These are phyloP conservation scores for Dreissena rostriformis DNA, from an alignment of 1,140 invertebrate genomes.

Conservation along the genomic window DNA sequence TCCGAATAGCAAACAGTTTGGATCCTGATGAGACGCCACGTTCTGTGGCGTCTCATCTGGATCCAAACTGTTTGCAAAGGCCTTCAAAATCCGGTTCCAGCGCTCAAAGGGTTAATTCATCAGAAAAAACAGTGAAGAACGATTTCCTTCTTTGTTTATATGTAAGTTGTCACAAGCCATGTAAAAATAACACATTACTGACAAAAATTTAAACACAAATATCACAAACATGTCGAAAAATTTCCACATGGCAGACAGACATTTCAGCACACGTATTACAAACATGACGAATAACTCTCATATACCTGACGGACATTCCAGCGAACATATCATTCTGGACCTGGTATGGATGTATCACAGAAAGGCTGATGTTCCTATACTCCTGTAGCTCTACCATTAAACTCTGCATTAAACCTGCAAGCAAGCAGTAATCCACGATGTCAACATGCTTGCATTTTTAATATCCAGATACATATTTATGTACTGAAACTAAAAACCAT, in stretches of 20 bases:
- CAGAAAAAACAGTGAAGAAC: not conserved
- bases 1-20: too few relatives aligned
- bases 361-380: conserved; percentile 60
- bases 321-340: conserved; percentile 73
- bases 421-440: not conserved
- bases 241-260: not conserved
- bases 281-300: not conserved
- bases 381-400: conserved; percentile 56
- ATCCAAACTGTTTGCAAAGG: too few relatives aligned
- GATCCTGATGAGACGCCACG: too few relatives aligned
- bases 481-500: too few relatives aligned
- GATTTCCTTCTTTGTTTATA: not conserved
- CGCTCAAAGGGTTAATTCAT: too few relatives aligned
- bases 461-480: too few relatives aligned
- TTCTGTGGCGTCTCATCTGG: too few relatives aligned
- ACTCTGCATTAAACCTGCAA: conserved; percentile 57
- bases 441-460: too few relatives aligned
- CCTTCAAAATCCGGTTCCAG: too few relatives aligned
- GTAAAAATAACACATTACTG: not conserved
- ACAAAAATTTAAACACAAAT: not conserved
- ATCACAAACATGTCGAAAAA: not conserved
- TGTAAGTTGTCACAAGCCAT: not conserved
- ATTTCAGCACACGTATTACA: not conserved
- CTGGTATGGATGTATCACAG: conserved; percentile 69
- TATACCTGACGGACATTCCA: conserved; percentile 63